Base-by-base conservation (phyloP, 2,888 invertebrate genomes). In the Sturmia bella region DNA sequence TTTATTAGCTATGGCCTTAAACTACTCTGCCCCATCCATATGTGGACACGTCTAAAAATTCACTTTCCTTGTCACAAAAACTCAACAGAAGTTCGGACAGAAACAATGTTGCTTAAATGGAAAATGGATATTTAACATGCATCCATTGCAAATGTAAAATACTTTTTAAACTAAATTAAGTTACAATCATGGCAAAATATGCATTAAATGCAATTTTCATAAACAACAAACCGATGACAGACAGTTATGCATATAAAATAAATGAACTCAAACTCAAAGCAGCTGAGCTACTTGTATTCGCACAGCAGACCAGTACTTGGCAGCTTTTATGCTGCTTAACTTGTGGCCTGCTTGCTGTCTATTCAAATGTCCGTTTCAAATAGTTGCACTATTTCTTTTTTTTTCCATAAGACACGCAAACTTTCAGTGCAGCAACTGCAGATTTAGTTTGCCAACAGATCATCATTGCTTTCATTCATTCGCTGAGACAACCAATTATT, bases 341-440 rank as follows among this genome's bases (percentile, higher is more conserved):
- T 68, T 48, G 41, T 37, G 74, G 27, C n/a, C n/a, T n/a, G n/a
- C n/a, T n/a, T n/a, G n/a, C 52, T 78, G 57, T 78, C 74, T 74
- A 78, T 77, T 78, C 74, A 82, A 66, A 82, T 82, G 81, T 74
- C 74, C 74, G 77, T 66, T 70, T 64, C 32, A 66, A 74, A 57
- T 63, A 52, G 77, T 45, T 66, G 69, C 73, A 70, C 27, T 43
- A n/a, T 68, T 61, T 59, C 15, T n/a, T 48, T 45, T 13, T 6
- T 17, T 48, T 56, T 56, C 64, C 19, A 7, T 32, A 69, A 64
- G 43, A 77, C 82, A 82, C 77, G 82, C 82, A 78, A 80, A 15
- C 37, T 24, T 9, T 61, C 9, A 61, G 19, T 43, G 9, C 41
- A 39, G 17, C 27, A 68, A 32, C 7, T 6, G 3, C 54, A 59